Conservation (phyloP, 2,888 invertebrate species). For the Sphaerophoria taeniata region DNA sequence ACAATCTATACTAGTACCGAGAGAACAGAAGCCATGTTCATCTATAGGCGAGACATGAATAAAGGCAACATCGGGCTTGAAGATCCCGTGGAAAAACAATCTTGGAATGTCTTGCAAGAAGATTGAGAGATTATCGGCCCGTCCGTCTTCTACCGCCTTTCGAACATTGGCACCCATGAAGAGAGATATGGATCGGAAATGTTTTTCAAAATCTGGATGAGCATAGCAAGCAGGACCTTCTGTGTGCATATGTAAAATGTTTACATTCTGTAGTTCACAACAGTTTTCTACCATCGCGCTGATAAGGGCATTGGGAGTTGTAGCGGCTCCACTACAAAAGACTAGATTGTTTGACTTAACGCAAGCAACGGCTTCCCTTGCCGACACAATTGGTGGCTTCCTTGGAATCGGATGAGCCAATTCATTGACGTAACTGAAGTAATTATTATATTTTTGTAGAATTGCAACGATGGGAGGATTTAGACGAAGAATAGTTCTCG, state of each 20-base stretch:
- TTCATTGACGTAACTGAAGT: too few relatives aligned
- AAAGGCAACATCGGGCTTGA: constrained; percentile 92
- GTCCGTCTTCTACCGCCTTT: constrained; percentile 93
- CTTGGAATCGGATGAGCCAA: too few relatives aligned
- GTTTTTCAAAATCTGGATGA: constrained; percentile 83
- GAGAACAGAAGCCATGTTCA: constrained; percentile 94
- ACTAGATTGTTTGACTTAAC: too few relatives aligned
- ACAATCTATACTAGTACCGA: constrained; percentile 97
- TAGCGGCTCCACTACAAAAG: constrained; percentile 95
- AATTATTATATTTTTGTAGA: too few relatives aligned
- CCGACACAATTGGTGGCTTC: too few relatives aligned
- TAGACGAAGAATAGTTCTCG: too few relatives aligned
- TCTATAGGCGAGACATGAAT: constrained; percentile 95
- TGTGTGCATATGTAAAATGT: constrained; percentile 96
- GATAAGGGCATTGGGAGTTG: constrained; percentile 93
- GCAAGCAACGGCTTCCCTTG: too few relatives aligned
- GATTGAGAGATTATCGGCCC: constrained; percentile 94
- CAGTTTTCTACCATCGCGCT: constrained; percentile 93
- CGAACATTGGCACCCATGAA: constrained; percentile 98
- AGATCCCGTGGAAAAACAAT: constrained; percentile 92
- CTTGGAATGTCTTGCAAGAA: constrained; percentile 97
- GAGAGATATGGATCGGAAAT: constrained; percentile 91
- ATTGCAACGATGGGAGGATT: too few relatives aligned
- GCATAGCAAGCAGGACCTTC: constrained; percentile 84
- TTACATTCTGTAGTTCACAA: constrained; percentile 88